These are phyloP conservation scores for Heliconius ismenius DNA, from an alignment of 2,888 invertebrate genomes.

Conservation along the genomic window DNA sequence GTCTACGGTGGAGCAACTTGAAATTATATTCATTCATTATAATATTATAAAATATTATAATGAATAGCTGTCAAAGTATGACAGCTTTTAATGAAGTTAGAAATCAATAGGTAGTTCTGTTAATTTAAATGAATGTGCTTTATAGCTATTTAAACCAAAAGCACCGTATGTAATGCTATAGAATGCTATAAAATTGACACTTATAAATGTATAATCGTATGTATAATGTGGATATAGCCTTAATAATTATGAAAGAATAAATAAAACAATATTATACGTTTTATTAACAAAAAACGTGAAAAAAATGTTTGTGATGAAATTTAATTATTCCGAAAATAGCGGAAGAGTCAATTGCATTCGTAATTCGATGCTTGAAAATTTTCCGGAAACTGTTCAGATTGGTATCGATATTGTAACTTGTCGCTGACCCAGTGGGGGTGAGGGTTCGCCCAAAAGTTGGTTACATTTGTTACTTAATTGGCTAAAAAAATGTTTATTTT, in stretches of 20 bases:
- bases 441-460: constrained; percentile 13
- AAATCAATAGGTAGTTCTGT: too few relatives aligned
- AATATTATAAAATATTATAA: too few relatives aligned
- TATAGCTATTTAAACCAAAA: not conserved
- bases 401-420: constrained; percentile 38
- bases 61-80: too few relatives aligned
- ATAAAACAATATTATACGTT: constrained; percentile 33
- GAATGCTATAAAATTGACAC: not conserved
- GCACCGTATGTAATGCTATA: too few relatives aligned
- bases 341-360: constrained; percentile 61
- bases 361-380: constrained; percentile 69
- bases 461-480: not conserved
- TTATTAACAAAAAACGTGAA: too few relatives aligned
- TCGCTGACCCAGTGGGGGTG: constrained; percentile 35
- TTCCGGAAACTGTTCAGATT: constrained; percentile 59
- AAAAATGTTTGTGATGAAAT: constrained; percentile 14
- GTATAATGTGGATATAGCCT: not conserved
- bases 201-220: not conserved
- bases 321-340: constrained; percentile 70
- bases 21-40: not conserved
- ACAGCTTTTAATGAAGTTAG: not conserved
- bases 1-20: constrained; percentile 3
- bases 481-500: not conserved
- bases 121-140: too few relatives aligned
- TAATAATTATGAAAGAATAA: too few relatives aligned